phyloP scores from a whole-genome alignment of 2,797 vertebrate genomes.

The Gymnocypris eckloni region DNA sequence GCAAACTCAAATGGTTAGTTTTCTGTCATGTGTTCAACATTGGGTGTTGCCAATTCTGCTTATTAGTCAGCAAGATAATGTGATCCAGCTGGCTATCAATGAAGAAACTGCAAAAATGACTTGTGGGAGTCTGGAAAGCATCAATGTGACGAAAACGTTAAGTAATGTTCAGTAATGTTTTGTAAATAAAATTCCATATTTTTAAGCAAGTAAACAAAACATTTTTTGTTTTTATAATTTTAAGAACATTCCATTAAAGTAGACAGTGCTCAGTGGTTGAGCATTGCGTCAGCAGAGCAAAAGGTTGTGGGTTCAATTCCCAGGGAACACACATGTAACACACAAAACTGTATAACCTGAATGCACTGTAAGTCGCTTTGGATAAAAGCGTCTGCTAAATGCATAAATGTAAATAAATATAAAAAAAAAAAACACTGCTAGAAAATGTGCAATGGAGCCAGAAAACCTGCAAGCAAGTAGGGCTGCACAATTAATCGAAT shows the following conservation, averaged over 20 bases:
- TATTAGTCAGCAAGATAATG: slow-evolving; percentile 15
- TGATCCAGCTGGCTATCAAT: background rate
- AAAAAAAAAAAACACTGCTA: too few species aligned
- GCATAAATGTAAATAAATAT: background rate
- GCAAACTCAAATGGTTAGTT: background rate
- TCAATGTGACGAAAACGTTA: background rate
- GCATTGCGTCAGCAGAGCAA: too few species aligned
- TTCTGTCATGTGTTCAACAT: slow-evolving; percentile 11
- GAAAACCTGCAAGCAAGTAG: background rate
- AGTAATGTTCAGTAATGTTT: background rate
- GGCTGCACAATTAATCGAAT: too few species aligned
- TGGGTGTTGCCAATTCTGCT: background rate
- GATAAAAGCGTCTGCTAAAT: too few species aligned
- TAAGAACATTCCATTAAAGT: background rate
- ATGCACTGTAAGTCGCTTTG: too few species aligned
- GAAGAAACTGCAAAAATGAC: background rate
- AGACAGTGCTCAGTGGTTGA: too few species aligned
- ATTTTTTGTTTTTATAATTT: too few species aligned
- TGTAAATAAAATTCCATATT: background rate
- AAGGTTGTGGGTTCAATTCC: too few species aligned
- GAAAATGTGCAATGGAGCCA: background rate
- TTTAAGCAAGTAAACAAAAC: background rate
- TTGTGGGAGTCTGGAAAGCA: background rate
- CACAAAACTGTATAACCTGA: too few species aligned
- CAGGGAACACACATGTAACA: too few species aligned